Base-by-base conservation (phyloP, 2,797 vertebrate species). In the Melanotaenia pygmaea region DNA sequence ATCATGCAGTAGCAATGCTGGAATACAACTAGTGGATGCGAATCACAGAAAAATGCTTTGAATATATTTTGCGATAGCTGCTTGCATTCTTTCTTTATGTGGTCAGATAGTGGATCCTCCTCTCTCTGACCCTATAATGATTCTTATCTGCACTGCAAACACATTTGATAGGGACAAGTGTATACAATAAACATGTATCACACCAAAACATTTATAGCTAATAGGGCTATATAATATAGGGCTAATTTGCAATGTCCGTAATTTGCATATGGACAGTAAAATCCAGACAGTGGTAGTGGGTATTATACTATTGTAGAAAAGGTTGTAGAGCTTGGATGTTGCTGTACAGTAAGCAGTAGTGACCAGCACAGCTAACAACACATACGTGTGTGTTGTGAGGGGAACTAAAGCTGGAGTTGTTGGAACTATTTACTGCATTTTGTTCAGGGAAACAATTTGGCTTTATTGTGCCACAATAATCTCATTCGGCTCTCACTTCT, bases 71-170 rank as follows among this genome's bases (percentile, higher is more conserved):
- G 1, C 32, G 59, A 74, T 43, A 60, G 59, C 38, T 7, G 12
- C 35, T 80, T 4, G 12, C 81, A 91, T 91, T 89, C 80, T 70
- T 80, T 53, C 76, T 78, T 83, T 87, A 89, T 93, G 83, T 85
- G 59, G 5, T 74, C 78, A 83, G 86, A 88, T 88, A 76, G 73
- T 43, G 26, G 40, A 70, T 85, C 68, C 62, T 77, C 68, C 66
- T 82, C 76, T 74, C 47, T 64, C 26, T 40, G 65, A 72, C 35
- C 45, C 64, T 81, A 28, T 75, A 70, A 79, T 64, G 40, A 74
- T 72, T 62, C 63, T 88, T 89, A 88, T 87, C 85, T 80, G 58
- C 61, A 40, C 63, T 74, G 24, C 77, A 59, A 81, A 76, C 2
- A 26, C 28, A 28, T 28, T 28, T 28, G 28, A 28, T 28, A 28